Evolutionary conservation across 2,113 vertebrate species (phyloP).

Genomic region (Rynchops niger): DNA sequence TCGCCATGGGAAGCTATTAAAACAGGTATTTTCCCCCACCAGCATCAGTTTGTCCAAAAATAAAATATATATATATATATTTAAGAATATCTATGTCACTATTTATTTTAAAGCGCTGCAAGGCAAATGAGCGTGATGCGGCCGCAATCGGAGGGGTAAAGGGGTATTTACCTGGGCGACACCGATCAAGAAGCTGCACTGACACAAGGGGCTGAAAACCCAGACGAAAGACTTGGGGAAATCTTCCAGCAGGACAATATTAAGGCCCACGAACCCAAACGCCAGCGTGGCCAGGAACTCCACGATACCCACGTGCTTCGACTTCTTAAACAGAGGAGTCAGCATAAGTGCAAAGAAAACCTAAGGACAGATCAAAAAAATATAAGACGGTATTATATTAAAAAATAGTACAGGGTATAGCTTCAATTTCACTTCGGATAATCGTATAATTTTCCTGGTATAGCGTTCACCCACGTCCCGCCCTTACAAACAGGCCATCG

Average conservation of each 20-base stretch:
- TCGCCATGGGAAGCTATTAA: background rate
- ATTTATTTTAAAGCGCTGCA: rapidly evolving
- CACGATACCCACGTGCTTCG: slow-evolving; percentile 92
- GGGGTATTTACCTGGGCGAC: slow-evolving; percentile 85
- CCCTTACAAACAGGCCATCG: background rate
- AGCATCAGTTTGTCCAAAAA: background rate
- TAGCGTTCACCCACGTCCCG: background rate
- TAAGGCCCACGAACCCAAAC: slow-evolving; percentile 90
- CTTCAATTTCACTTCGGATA: background rate
- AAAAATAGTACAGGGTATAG: background rate
- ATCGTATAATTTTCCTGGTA: rapidly evolving
- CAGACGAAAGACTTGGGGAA: slow-evolving; percentile 91
- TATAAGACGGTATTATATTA: background rate
- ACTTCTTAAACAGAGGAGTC: slow-evolving; percentile 94
- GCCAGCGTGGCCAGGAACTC: slow-evolving; percentile 90
- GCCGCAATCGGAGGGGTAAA: background rate
- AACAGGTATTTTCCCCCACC: background rate
- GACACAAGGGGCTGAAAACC: slow-evolving; percentile 91
- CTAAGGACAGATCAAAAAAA: slow-evolving; percentile 60
- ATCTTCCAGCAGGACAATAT: slow-evolving; percentile 88
- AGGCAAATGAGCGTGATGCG: rapidly evolving
- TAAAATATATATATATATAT: too few relatives aligned
- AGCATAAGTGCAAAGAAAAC: slow-evolving; percentile 96
- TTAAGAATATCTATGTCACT: background rate
- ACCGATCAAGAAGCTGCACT: slow-evolving; percentile 92